These are phyloP conservation scores for Watersipora subatra DNA, from an alignment of 1,140 invertebrate genomes.

Conservation along the genomic window DNA sequence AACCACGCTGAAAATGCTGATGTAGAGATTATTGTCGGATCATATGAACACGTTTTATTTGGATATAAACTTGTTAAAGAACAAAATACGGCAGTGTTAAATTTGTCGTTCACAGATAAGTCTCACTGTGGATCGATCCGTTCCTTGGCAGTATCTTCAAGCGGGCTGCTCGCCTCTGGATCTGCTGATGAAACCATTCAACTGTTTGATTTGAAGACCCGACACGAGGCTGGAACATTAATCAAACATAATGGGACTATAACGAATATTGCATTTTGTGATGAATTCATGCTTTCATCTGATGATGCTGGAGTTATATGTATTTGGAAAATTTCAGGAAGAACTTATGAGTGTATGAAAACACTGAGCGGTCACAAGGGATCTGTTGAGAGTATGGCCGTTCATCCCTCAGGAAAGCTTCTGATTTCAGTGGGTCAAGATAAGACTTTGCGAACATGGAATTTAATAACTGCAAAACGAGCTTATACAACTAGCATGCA, in stretches of 20 bases:
- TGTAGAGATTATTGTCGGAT: not conserved
- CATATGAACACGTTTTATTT: not conserved
- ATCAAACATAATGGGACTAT: constrained; percentile 68
- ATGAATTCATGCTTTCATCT: constrained; percentile 61
- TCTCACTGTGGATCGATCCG: constrained; percentile 67
- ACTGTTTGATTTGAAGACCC: constrained; percentile 63
- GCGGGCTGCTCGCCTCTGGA: constrained; percentile 63
- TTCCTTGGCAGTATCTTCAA: constrained; percentile 53
- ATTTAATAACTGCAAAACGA: constrained; percentile 73
- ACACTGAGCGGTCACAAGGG: constrained; percentile 40
- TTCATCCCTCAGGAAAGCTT: constrained; percentile 79
- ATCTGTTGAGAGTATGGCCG: constrained; percentile 27
- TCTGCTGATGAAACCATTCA: constrained; percentile 77
- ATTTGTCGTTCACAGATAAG: constrained; percentile 50
- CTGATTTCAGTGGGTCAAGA: constrained; percentile 73
- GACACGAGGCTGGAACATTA: constrained; percentile 62
- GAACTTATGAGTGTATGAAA: constrained; percentile 58
- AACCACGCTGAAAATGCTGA: too few species aligned
- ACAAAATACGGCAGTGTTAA: not conserved
- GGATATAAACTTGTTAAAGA: not conserved
- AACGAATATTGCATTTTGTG: constrained; percentile 60
- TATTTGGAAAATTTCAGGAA: constrained; percentile 55
- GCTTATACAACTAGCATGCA: constrained; percentile 74
- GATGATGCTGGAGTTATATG: constrained; percentile 71
- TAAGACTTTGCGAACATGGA: constrained; percentile 75